Evolutionary conservation across 2,797 vertebrate genomes (phyloP), one percentile per base, ranked within the genome.

Genomic region (Scleropages formosus): DNA sequence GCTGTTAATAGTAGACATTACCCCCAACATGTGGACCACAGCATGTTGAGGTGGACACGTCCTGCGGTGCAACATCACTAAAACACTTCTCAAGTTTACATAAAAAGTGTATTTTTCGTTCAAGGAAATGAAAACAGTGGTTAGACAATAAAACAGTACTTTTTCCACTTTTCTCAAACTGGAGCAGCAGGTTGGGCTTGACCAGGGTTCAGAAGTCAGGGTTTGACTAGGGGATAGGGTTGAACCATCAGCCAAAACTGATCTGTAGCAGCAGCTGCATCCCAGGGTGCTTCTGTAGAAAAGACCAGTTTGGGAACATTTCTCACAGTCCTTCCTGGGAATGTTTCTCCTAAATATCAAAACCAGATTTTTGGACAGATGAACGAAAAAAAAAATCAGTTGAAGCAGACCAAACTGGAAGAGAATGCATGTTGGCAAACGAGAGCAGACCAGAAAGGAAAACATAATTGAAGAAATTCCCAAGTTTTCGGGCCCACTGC

Each of bases 161-260:
- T 16, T 31, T 4, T 47, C n/a, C 73, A 24, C 76, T 78, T 66
- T 72, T 75, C 10, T 46, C 66, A 72, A 79, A 39, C 6, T 39
- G 31, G 39, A 80, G 75, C 68, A 77, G 46, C 68, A 47, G 47
- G 58, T 47, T 61, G 44, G 27, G 11, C 59, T 60, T 75, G 59
- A 3, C 9, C 39, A 56, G 71, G 49, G 76, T 67, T 77, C 76
- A 44, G 56, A 69, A 63, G 9, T 8, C 20, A 59, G 61, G 70
- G 60, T 72, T 64, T 64, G 73, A 75, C 26, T 69, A 51, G 77
- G 31, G 73, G 70, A 75, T 71, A 10, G 72, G 49, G 78, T 31
- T 11, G 67, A 67, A 51, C 67, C 74, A 63, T 73, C 60, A 24
- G 12, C 59, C 39, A 59, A 47, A 72, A 15, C 15, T 26, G 31